Evolutionary conservation across 1,140 invertebrate species (phyloP).

Genomic region (Calephelis nemesis): DNA sequence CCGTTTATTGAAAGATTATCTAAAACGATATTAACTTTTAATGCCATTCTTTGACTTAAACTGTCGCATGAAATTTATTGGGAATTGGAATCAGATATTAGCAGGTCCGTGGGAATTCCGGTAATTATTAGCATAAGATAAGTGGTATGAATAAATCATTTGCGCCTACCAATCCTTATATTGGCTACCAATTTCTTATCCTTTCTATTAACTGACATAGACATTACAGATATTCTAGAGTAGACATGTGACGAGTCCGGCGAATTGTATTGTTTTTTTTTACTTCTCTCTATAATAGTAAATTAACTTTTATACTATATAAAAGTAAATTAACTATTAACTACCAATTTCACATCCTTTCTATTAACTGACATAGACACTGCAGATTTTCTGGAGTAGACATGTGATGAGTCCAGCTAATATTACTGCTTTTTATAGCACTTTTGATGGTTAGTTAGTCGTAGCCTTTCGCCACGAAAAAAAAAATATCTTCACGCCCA

Average conservation of each 20-base stretch:
- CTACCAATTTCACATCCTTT: not conserved
- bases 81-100: constrained; percentile 49
- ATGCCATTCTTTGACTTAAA: constrained; percentile 51
- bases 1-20: constrained; percentile 31
- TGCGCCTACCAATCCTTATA: constrained; percentile 35
- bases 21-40: constrained; percentile 45
- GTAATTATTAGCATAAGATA: constrained; percentile 54
- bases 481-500: no score
- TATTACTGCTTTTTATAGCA: no score
- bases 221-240: no score
- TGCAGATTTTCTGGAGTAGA: no score
- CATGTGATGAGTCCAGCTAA: no score
- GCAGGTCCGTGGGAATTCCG: constrained; percentile 50
- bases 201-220: not conserved
- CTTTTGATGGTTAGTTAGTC: no score
- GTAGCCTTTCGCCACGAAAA: no score
- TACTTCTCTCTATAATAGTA: no score
- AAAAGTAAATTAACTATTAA: no score
- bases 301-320: no score
- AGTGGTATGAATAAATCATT: constrained; percentile 36
- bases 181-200: not conserved
- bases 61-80: constrained; percentile 48
- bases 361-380: not conserved
- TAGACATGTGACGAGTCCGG: no score
- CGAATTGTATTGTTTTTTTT: no score